A percentile compares a stretch with the other conserved stretches of the same genome.
Evolutionary conservation across 2,113 vertebrate genomes (phyloP).

Genomic region (Gadus macrocephalus): DNA sequence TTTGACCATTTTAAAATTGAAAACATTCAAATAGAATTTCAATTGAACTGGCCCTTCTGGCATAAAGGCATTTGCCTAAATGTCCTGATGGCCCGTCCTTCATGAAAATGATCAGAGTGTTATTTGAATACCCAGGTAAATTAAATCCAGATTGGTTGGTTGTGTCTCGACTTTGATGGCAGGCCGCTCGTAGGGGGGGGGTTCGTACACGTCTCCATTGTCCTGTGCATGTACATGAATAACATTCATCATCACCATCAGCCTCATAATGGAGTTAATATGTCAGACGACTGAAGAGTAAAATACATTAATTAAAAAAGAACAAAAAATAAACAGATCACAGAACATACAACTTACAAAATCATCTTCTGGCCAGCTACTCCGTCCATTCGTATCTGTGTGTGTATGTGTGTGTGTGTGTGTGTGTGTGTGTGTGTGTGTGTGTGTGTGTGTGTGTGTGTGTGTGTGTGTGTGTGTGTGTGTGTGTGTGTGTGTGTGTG

Average conservation of each 20-base stretch:
- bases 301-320: not conserved
- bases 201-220: constrained; percentile 70
- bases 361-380: constrained; percentile 66
- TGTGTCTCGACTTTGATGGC: constrained; percentile 50
- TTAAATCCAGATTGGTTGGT: constrained; percentile 51
- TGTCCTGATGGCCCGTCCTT: too few relatives aligned
- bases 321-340: not conserved
- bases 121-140: constrained; percentile 67
- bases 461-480: too few relatives aligned
- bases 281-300: too few relatives aligned
- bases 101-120: not conserved
- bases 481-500: constrained; percentile 30
- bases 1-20: too few relatives aligned
- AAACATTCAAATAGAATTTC: too few relatives aligned
- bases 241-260: not conserved
- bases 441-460: too few relatives aligned
- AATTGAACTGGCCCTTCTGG: too few relatives aligned
- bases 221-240: constrained; percentile 45
- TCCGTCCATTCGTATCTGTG: constrained; percentile 50
- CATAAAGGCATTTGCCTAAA: not conserved
- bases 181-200: constrained; percentile 67
- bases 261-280: not conserved
- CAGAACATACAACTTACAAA: constrained; percentile 59
- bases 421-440: not conserved
- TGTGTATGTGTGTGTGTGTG: constrained; percentile 13